Evolutionary conservation across 2,797 vertebrate species (phyloP).

Genomic region (Varecia variegata): DNA sequence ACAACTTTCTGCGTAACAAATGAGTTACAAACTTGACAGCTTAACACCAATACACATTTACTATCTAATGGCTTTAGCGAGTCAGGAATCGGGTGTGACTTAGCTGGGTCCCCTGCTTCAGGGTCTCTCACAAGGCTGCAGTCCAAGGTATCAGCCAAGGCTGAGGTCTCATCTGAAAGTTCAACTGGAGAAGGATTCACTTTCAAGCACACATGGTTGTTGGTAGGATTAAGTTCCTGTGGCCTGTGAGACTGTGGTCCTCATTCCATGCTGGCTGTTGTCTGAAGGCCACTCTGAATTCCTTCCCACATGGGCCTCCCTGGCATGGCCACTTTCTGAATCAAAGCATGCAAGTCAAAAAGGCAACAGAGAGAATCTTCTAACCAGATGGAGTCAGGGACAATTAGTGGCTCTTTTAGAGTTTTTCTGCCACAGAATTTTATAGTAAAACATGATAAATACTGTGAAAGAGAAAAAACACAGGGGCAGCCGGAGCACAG

Average conservation of each 20-base stretch:
- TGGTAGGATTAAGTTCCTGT: background rate
- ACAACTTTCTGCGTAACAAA: background rate
- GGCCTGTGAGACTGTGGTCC: background rate
- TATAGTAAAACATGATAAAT: background rate
- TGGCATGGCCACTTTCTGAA: background rate
- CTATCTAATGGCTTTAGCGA: background rate
- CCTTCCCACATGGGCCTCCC: background rate
- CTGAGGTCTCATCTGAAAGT: background rate
- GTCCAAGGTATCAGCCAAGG: background rate
- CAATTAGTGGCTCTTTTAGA: background rate
- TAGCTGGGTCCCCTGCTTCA: background rate
- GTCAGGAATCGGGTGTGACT: background rate
- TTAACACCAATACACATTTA: background rate
- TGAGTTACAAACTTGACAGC: background rate
- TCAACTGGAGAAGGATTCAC: background rate
- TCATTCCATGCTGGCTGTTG: background rate
- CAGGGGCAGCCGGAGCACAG: background rate
- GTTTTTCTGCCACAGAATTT: background rate
- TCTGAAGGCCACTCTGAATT: background rate
- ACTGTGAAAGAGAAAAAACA: background rate
- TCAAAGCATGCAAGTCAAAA: background rate
- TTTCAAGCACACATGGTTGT: background rate
- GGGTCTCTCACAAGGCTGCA: background rate
- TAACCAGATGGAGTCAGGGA: background rate
- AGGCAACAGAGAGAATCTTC: background rate